These are phyloP conservation scores for Rhagophthalmus giganteus DNA, from an alignment of 2,888 invertebrate genomes.

Conservation along the genomic window DNA sequence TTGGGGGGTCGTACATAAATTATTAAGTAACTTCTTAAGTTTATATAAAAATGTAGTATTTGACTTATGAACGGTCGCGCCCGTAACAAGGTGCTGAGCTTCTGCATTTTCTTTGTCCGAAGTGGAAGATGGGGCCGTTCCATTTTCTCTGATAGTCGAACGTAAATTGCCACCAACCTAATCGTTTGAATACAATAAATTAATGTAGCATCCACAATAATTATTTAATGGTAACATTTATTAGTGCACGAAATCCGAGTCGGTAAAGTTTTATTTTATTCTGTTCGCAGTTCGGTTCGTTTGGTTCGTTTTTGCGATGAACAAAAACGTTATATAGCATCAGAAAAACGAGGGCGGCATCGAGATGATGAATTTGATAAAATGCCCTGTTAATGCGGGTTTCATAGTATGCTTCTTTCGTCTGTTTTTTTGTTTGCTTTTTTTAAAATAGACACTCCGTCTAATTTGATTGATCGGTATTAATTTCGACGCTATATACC, in stretches of 20 bases:
- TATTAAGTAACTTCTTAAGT: constrained; percentile 32
- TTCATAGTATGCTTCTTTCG: no score
- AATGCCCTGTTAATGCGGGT: no score
- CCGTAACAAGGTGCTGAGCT: constrained; percentile 46
- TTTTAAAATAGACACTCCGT: no score
- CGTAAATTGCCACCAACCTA: constrained; percentile 50
- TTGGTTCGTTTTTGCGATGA: not conserved
- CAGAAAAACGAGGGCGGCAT: no score
- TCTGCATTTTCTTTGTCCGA: constrained; percentile 50
- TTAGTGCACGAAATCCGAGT: no score
- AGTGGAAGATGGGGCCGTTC: constrained; percentile 48
- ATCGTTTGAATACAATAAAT: constrained; percentile 5
- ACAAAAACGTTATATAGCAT: no score
- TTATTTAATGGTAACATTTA: no score
- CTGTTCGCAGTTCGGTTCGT: not conserved
- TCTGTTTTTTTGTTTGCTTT: no score
- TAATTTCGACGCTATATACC: no score
- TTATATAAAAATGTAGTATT: constrained; percentile 27
- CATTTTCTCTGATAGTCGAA: constrained; percentile 46
- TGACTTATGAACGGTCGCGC: constrained; percentile 36
- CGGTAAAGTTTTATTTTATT: no score
- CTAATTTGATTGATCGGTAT: no score
- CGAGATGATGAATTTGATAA: no score
- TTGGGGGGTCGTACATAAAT: constrained; percentile 72
- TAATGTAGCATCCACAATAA: not conserved